Base-by-base conservation (phyloP, 2,797 vertebrate species). In the Chloroceryle amazona region DNA sequence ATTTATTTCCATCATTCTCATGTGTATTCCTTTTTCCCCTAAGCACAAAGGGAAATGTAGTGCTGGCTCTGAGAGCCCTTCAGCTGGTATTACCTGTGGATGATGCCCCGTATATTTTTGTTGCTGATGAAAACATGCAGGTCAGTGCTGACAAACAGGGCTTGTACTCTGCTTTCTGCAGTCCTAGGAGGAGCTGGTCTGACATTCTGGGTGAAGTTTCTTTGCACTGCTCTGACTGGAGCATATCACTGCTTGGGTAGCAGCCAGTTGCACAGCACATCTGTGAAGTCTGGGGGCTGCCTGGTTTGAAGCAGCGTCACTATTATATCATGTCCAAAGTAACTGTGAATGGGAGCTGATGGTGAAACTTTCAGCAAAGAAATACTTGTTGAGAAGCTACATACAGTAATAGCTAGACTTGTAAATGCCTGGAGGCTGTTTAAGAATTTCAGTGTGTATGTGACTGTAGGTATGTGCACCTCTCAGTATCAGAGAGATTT, bases 291-390 rank as follows among this genome's bases (percentile, higher is more conserved):
- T 22, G 66, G 51, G 80, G 82, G 73, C 91, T 95, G 83, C 85
- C 62, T 81, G 71, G 19, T 63, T 71, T 52, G 80, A 46, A 82
- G 76, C 60, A 15, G 25, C 5, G 6, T 21, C 0, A 0, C 55
- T 82, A 29, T 86, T 93, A 71, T 67, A 71, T 93, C 81, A 76
- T 18, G 29, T 37, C 83, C 86, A 79, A 93, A 68, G 42, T 92
- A 79, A 73, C 79, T 89, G 81, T 93, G 65, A 90, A 95, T 88
- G 85, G 89, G 87, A 96, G 58, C 52, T 57, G 57, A 33, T 3
- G 51, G 71, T 54, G 74, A 70, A 71, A 25, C 49, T 94, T 95
- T 47, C 62, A 49, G 55, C 18, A 23, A 41, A 75, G 55, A 83
- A 44, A 51, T 33, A 17, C 8, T 9, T 89, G 58, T 74, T 61